Evolutionary conservation across 2,797 vertebrate genomes (phyloP), one percentile per base, ranked within the genome.

Genomic region (Morus bassanus): DNA sequence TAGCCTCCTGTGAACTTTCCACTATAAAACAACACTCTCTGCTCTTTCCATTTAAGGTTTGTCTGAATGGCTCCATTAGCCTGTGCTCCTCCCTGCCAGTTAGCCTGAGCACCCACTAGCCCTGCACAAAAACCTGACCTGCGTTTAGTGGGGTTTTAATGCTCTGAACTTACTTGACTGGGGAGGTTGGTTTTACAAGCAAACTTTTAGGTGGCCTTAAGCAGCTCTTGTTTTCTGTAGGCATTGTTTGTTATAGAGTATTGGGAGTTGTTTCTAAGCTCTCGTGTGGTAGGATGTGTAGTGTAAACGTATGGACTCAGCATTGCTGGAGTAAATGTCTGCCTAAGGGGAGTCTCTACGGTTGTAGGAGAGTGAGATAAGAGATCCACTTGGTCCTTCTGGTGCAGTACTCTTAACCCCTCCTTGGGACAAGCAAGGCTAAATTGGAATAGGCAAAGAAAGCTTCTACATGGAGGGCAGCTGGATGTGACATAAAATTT

Each of bases 201-300:
- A 16, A 33, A 18, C 54, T 67, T 87, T 87, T n/a, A 68, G 39
- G 27, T 51, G 25, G 27, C 64, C 54, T 73, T 27, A 21, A 70
- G 87, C 57, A 50, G 69, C 76, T 77, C 56, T 70, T 80, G 35
- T 0, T 50, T 68, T 21, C 43, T 86, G n/a, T 39, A 48, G 72
- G 41, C 13, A 3, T 24, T 5, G 2, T 80, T 67, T 79, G 24
- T 13, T n/a, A 1, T 0, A 7, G 22, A 39, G 33, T 11, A 9
- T 2, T 67, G 51, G 33, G 37, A 63, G 60, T 27, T 3, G 12
- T 73, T 76, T 39, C 50, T 41, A 15, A 86, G 45, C 46, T 43
- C 57, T 83, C 48, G 4, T 61, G 45, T 72, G 74, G 48, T 33
- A 23, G 24, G 41, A 24, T 45, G 45, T 23, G 28, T n/a, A 24